These are phyloP conservation scores for Poecile atricapillus DNA, from an alignment of 2,113 vertebrate genomes.

Conservation along the genomic window DNA sequence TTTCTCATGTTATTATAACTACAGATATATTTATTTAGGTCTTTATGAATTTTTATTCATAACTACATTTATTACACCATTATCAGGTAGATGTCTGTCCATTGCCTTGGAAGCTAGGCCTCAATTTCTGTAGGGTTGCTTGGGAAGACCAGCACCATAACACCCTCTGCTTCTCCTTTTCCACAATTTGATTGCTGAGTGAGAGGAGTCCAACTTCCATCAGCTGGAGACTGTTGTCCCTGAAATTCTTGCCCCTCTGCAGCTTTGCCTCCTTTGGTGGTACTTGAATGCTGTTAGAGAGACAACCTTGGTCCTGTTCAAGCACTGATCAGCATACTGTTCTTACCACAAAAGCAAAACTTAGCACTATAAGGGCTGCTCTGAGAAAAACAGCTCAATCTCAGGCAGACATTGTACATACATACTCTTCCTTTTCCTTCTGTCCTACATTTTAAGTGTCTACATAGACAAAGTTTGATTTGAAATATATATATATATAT, in stretches of 20 bases:
- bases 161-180: not conserved
- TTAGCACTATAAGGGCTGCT: not conserved
- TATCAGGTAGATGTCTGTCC: not conserved
- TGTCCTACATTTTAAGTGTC: not conserved
- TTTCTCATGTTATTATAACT: too few relatives aligned
- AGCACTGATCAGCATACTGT: not conserved
- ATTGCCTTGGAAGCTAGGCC: not conserved
- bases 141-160: not conserved
- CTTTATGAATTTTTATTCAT: too few relatives aligned
- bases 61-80: too few relatives aligned
- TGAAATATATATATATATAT: not conserved
- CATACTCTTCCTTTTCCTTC: not conserved
- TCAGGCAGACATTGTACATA: not conserved
- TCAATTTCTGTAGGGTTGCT: accelerated
- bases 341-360: not conserved
- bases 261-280: not conserved
- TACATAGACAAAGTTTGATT: not conserved
- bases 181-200: not conserved
- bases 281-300: not conserved
- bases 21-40: too few relatives aligned
- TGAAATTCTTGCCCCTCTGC: not conserved
- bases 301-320: not conserved
- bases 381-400: not conserved
- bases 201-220: not conserved
- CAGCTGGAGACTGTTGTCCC: not conserved